Base-by-base conservation (phyloP, 2,113 vertebrate genomes). In the Rhea pennata region DNA sequence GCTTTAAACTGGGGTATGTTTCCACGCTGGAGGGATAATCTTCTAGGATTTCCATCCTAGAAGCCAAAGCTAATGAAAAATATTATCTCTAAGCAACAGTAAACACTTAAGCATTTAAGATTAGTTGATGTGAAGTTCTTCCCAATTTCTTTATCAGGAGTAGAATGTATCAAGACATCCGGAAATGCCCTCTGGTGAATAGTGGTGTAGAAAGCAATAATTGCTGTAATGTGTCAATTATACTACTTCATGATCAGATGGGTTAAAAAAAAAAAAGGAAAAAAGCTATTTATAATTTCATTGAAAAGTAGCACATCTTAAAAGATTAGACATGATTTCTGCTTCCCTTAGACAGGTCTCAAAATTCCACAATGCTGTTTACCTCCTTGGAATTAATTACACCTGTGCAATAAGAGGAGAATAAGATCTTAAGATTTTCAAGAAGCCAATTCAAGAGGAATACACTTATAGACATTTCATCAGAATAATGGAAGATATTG, bases 61-160 rank as follows among this genome's bases (percentile, higher is more conserved):
- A 96, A 95, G 72, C 40, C 44, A 86, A 97, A 96, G 44, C 10
- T 88, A 92, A 93, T 88, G 42, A 86, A 80, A 93, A 85, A 85
- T 31, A 71, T 84, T 27, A 70, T 69, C 56, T 76, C 44, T 48
- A 66, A 85, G 48, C n/a, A 87, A 53, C 67, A 88, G 61, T 67
- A 96, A 96, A 95, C 56, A 89, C 70, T 88, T 64, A 72, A 23
- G 69, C 17, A 19, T 70, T 44, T 36, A 71, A 94, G 58, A 50
- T 53, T 86, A 91, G 81, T 10, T 90, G 64, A 80, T 80, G 50
- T 65, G 29, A 66, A 91, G 27, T 36, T 91, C 65, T 91, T 88
- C 27, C 27, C 62, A 73, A 27, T 89, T 84, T 92, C 84, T 94
- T 91, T 80, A 87, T 67, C 73, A 66, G 69, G 16, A 86, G n/a